These are phyloP conservation scores for Pelmatolapia mariae DNA, from an alignment of 2,113 vertebrate genomes.

Conservation along the genomic window DNA sequence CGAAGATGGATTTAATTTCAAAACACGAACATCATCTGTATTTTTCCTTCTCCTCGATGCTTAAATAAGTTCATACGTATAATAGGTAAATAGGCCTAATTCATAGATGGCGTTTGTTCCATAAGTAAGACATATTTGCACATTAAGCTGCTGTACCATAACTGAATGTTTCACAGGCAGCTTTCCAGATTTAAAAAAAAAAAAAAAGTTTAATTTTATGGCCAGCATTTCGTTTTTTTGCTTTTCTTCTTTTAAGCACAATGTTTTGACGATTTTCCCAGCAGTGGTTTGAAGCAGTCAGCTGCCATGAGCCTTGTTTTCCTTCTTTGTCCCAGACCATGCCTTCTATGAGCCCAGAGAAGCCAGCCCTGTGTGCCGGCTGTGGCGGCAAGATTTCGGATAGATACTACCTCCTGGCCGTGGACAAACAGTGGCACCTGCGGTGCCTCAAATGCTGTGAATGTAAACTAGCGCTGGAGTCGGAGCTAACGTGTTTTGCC, in stretches of 20 bases:
- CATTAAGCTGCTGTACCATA: not conserved
- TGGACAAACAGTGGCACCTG: slow-evolving; percentile 99
- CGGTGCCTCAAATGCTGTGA: slow-evolving; percentile 98
- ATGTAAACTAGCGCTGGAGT: slow-evolving; percentile 98
- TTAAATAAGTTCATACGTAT: not conserved
- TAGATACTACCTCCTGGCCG: slow-evolving; percentile 98
- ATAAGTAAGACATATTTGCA: not conserved
- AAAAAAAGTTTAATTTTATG: not conserved
- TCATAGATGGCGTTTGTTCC: not conserved
- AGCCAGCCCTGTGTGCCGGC: slow-evolving; percentile 95
- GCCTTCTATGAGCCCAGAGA: slow-evolving; percentile 95
- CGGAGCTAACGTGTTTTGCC: slow-evolving; percentile 98
- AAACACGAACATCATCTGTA: not conserved
- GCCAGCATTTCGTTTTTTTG: not conserved
- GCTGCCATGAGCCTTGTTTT: not conserved
- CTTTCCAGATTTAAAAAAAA: not conserved
- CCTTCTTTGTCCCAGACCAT: slow-evolving; percentile 76
- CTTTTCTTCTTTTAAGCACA: not conserved
- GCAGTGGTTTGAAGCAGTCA: not conserved
- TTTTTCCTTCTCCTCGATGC: not conserved
- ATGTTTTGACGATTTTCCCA: not conserved
- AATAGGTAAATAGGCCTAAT: not conserved
- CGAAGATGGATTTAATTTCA: not conserved
- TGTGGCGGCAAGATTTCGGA: slow-evolving; percentile 98
- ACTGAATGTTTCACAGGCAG: not conserved